These are phyloP conservation scores for Rhagoletis pomonella DNA, from an alignment of 1,140 invertebrate genomes.

Conservation along the genomic window DNA sequence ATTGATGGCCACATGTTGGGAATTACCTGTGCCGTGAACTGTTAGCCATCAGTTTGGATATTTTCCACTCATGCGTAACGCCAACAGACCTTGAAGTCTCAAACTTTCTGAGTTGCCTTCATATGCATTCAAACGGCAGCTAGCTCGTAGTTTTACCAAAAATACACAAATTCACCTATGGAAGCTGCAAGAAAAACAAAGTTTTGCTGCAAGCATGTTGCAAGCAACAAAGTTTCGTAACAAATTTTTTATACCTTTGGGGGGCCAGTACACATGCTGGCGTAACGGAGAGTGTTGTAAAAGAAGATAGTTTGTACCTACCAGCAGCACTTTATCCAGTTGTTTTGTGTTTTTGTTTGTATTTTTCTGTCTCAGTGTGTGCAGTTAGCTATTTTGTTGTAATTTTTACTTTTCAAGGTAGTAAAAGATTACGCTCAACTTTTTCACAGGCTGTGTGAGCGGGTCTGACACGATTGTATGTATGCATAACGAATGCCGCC, in stretches of 20 bases:
- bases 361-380: neutral
- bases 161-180: conserved; percentile 39
- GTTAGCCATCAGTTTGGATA: conserved; percentile 45
- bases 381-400: too few species aligned
- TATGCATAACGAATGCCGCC: neutral
- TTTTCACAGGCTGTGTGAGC: neutral
- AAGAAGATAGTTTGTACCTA: too few species aligned
- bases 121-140: too few species aligned
- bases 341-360: neutral
- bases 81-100: conserved; percentile 37
- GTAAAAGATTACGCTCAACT: conserved; percentile 17
- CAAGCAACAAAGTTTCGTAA: conserved; percentile 24
- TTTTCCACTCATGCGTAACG: conserved; percentile 45
- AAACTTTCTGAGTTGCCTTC: neutral
- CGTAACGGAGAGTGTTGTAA: too few species aligned
- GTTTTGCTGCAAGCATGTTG: conserved; percentile 14
- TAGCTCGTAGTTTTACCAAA: neutral
- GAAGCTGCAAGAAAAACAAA: conserved; percentile 32
- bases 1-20: conserved; percentile 39
- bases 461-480: neutral
- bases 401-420: neutral
- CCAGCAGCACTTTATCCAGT: neutral
- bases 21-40: conserved; percentile 49
- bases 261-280: neutral
- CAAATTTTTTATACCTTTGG: conserved; percentile 1